A percentile compares a stretch with the other conserved stretches of the same genome.
Conservation (phyloP, 53 echinoderm and acorn worm species). For the Hippasteria phrygiana region DNA sequence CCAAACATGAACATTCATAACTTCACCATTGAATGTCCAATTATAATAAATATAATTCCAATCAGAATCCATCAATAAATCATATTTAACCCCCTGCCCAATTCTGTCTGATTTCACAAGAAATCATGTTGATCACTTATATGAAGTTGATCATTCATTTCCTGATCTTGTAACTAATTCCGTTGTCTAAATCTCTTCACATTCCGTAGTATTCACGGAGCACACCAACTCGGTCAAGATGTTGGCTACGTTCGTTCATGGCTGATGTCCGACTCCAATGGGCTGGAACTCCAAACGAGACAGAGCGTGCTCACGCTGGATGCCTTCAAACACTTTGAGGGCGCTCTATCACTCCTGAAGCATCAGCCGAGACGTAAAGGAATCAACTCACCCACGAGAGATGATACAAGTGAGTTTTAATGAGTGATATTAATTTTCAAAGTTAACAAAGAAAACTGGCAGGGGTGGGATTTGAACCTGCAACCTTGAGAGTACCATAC, state of each 20-base stretch:
- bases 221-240: conserved; percentile 91
- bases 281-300: conserved; percentile 73
- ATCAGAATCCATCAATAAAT: too few species aligned
- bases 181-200: too few species aligned
- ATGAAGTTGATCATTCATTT: too few species aligned
- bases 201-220: conserved; percentile 84
- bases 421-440: too few species aligned
- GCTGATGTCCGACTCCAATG: conserved; percentile 80
- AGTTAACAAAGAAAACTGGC: too few species aligned
- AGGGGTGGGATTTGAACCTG: too few species aligned
- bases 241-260: conserved; percentile 83
- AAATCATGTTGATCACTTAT: neutral
- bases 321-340: conserved; percentile 91
- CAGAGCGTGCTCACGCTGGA: conserved; percentile 91
- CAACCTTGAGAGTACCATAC: too few species aligned
- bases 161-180: neutral
- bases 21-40: too few species aligned
- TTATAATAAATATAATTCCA: too few species aligned
- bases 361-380: conserved; percentile 82
- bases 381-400: conserved; percentile 76
- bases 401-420: conserved; percentile 86
- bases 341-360: conserved; percentile 88
- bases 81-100: too few species aligned
- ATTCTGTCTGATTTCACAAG: too few species aligned
- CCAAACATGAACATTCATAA: too few species aligned